Conservation (phyloP, 1,140 invertebrate genomes). For the Trichonephila clavata region DNA sequence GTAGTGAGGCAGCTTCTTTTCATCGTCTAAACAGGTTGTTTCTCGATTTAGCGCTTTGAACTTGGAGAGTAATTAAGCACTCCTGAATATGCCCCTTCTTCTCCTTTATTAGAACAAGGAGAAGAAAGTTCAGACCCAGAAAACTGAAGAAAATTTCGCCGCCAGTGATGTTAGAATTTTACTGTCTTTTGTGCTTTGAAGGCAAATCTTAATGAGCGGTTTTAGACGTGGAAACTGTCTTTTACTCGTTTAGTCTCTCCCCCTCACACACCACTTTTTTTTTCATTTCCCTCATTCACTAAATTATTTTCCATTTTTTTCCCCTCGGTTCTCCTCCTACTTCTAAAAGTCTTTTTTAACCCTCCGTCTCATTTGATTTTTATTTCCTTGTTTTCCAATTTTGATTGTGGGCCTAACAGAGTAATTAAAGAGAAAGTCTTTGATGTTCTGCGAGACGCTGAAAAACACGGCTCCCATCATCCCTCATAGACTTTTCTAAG, state of each 20-base stretch:
- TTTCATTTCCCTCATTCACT: slow-evolving; percentile 45
- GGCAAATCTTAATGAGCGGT: slow-evolving; percentile 70
- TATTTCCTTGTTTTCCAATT: slow-evolving; percentile 47
- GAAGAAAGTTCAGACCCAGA: slow-evolving; percentile 60
- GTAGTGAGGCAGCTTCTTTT: slow-evolving; percentile 31
- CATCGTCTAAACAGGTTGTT: slow-evolving; percentile 75
- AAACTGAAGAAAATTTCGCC: slow-evolving; percentile 61
- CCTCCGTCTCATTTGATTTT: background rate
- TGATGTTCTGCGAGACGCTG: slow-evolving; percentile 47
- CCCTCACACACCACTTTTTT: background rate
- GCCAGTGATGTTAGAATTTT: slow-evolving; percentile 68
- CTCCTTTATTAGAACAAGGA: slow-evolving; percentile 70
- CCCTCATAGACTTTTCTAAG: background rate
- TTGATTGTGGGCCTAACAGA: slow-evolving; percentile 66
- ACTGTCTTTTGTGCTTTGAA: slow-evolving; percentile 72
- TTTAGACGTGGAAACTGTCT: slow-evolving; percentile 57
- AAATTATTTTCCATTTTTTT: slow-evolving; percentile 52
- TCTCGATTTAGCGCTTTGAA: slow-evolving; percentile 76
- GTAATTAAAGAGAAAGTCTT: slow-evolving; percentile 71
- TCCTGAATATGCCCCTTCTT: slow-evolving; percentile 68
- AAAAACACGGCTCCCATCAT: slow-evolving; percentile 22
- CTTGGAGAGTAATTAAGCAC: slow-evolving; percentile 73
- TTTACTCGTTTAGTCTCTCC: slow-evolving; percentile 45
- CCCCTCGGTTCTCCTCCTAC: background rate
- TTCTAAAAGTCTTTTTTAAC: background rate